A percentile compares a stretch with the other conserved stretches of the same genome.
Conservation (phyloP, 2,797 vertebrate species). For the Chromis chromis region DNA sequence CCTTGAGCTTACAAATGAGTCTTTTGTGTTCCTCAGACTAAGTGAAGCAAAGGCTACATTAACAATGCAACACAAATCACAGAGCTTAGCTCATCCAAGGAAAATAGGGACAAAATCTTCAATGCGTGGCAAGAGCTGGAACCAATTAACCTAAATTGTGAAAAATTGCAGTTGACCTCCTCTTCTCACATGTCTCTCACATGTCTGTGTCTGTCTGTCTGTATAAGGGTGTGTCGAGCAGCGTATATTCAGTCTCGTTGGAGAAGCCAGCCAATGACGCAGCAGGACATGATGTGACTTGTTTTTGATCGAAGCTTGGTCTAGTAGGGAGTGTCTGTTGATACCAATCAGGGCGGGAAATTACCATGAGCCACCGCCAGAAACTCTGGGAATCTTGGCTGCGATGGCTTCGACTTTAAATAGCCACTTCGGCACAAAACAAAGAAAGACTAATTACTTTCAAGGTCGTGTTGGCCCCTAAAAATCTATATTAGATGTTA, state of each 20-base stretch:
- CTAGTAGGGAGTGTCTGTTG: slow-evolving; percentile 44
- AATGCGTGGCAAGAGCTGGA: neutral
- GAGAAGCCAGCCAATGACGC: slow-evolving; percentile 25
- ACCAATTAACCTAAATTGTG: neutral
- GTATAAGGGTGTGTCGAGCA: slow-evolving; percentile 12
- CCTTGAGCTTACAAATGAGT: neutral
- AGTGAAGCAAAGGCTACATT: neutral
- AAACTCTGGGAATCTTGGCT: slow-evolving; percentile 21
- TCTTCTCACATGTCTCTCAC: slow-evolving; percentile 1
- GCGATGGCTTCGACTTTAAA: slow-evolving; percentile 29
- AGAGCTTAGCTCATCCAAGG: neutral
- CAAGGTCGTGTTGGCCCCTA: slow-evolving; percentile 11
- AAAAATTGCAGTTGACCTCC: slow-evolving; percentile 7
- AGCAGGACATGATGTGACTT: slow-evolving; percentile 58
- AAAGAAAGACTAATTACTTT: slow-evolving; percentile 6
- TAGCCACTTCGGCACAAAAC: slow-evolving; percentile 10
- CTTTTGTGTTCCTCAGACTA: neutral
- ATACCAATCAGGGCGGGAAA: slow-evolving; percentile 51
- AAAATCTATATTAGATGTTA: slow-evolving; percentile 31
- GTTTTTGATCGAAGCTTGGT: slow-evolving; percentile 36
- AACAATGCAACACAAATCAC: neutral
- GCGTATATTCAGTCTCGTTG: slow-evolving; percentile 4
- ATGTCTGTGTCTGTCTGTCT: slow-evolving; percentile 5
- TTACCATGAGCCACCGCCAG: slow-evolving; percentile 24
- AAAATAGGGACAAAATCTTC: neutral